Conservation (phyloP, 2,113 vertebrate genomes). For the Bothrops jararaca region DNA sequence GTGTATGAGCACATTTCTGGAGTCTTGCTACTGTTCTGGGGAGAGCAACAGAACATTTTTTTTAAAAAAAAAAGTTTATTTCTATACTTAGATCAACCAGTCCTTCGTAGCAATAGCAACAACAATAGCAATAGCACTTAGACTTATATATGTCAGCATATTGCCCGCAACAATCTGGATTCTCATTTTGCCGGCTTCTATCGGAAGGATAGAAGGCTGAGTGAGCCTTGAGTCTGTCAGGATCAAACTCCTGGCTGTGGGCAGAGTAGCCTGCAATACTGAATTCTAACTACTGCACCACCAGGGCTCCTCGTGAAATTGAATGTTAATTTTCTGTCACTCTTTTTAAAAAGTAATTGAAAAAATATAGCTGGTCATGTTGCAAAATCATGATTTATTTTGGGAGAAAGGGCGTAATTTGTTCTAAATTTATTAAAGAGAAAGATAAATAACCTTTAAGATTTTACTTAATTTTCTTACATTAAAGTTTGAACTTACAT, state of each 20-base stretch:
- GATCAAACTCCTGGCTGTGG: background rate
- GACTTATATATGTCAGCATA: background rate
- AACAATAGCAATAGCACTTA: background rate
- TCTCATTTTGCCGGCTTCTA: too few species aligned
- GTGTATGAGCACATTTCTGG: background rate
- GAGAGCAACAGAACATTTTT: background rate
- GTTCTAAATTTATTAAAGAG: background rate
- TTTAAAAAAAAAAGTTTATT: background rate
- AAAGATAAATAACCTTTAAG: background rate
- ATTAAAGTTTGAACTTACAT: background rate
- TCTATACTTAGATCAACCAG: background rate
- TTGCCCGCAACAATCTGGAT: background rate
- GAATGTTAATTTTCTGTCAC: background rate
- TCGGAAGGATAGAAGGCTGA: background rate
- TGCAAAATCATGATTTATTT: background rate
- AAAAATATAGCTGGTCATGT: background rate
- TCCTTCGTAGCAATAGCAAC: background rate
- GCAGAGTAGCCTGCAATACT: background rate
- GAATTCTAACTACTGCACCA: background rate
- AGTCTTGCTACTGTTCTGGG: background rate
- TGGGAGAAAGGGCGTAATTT: background rate
- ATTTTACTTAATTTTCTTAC: background rate
- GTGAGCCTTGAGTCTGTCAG: background rate
- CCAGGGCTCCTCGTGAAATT: background rate
- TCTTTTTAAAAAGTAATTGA: background rate